phyloP scores from a whole-genome alignment of 2,888 invertebrate species.

The Meiosimyza decipiens region DNA sequence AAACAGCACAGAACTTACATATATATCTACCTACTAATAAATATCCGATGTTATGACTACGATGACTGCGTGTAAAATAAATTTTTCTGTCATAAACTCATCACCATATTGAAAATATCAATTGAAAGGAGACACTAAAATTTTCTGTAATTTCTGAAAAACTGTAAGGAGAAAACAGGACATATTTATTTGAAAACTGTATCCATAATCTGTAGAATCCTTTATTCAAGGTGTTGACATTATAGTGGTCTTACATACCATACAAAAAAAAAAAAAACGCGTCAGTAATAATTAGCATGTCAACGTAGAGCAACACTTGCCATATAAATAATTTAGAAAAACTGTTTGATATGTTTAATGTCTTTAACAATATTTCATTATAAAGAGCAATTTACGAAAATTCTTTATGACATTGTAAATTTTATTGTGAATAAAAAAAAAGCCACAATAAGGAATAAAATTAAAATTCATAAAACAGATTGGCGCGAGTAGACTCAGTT shows the following conservation, averaged over 20 bases:
- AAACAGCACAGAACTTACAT: neutral
- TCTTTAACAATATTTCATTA: too few relatives aligned
- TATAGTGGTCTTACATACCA: too few relatives aligned
- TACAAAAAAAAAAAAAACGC: too few relatives aligned
- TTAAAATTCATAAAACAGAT: slow-evolving; percentile 22
- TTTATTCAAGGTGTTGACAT: too few relatives aligned
- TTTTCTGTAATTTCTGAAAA: neutral
- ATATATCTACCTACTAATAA: neutral
- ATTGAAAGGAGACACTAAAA: neutral
- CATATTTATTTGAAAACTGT: neutral
- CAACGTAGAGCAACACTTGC: too few relatives aligned
- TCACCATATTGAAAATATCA: slow-evolving; percentile 24
- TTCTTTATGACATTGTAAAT: slow-evolving; percentile 38
- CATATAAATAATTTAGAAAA: too few relatives aligned
- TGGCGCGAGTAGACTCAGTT: neutral
- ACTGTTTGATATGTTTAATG: too few relatives aligned
- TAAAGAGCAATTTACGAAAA: slow-evolving; percentile 26
- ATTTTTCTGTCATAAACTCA: slow-evolving; percentile 2
- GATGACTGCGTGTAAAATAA: neutral
- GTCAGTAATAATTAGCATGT: too few relatives aligned
- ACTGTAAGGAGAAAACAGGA: neutral
- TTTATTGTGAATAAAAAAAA: slow-evolving; percentile 1
- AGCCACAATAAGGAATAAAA: slow-evolving; percentile 12
- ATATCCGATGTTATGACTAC: too few relatives aligned
- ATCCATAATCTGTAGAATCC: too few relatives aligned